Evolutionary conservation across 2,888 invertebrate species (phyloP).

Genomic region (Stictocephala bisonia): DNA sequence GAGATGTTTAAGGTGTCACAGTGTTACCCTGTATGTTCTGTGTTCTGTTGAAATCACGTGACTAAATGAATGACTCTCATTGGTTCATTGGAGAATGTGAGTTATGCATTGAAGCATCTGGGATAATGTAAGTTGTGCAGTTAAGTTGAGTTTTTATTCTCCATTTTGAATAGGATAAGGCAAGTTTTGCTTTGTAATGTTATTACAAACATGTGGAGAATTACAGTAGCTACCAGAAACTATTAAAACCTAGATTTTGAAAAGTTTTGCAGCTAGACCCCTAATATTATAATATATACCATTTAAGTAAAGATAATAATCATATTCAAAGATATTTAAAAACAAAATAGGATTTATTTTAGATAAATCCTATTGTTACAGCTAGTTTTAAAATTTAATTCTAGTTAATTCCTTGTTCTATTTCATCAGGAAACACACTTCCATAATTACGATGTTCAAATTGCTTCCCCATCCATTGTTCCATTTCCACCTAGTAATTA

Average conservation of each 20-base stretch:
- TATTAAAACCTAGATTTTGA: conserved; percentile 25
- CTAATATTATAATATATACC: not conserved
- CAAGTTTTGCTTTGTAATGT: conserved; percentile 36
- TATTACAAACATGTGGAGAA: conserved; percentile 21
- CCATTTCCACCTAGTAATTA: too few relatives aligned
- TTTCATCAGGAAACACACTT: too few relatives aligned
- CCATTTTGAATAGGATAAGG: conserved; percentile 23
- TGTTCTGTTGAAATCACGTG: conserved; percentile 10
- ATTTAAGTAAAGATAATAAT: too few relatives aligned
- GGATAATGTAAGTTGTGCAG: conserved; percentile 43
- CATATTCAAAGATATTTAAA: too few relatives aligned
- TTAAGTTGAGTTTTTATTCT: conserved; percentile 15
- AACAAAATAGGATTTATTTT: too few relatives aligned
- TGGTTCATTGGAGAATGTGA: conserved; percentile 43
- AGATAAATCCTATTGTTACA: too few relatives aligned
- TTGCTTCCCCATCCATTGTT: too few relatives aligned
- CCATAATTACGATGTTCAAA: too few relatives aligned
- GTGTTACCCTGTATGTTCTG: too few relatives aligned
- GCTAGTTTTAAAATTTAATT: too few relatives aligned
- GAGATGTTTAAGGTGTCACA: too few relatives aligned
- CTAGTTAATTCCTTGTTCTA: too few relatives aligned
- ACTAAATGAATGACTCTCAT: conserved; percentile 9
- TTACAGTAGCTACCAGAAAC: conserved; percentile 29
- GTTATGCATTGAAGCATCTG: conserved; percentile 17
- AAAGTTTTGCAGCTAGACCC: conserved; percentile 41